Evolutionary conservation across 1,140 invertebrate genomes (phyloP).

Genomic region (Nilaparvata lugens): DNA sequence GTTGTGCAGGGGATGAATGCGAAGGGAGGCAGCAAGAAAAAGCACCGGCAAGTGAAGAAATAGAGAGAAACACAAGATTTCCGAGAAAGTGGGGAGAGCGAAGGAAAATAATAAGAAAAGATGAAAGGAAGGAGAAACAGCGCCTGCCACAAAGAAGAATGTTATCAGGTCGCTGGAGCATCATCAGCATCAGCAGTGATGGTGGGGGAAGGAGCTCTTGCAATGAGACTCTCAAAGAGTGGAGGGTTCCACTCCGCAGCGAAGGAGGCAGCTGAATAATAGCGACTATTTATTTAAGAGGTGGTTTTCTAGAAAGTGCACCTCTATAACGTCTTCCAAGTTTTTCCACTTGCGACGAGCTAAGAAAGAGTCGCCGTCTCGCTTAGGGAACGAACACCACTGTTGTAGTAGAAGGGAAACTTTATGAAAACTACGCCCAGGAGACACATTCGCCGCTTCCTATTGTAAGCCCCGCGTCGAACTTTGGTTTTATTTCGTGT

Average conservation of each 20-base stretch:
- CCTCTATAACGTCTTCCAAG: conserved; percentile 19
- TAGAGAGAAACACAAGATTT: too few relatives aligned
- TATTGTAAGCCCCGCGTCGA: background rate
- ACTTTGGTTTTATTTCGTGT: conserved; percentile 5
- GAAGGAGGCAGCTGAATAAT: conserved; percentile 17
- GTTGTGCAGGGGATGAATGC: too few relatives aligned
- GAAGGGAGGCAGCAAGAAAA: too few relatives aligned
- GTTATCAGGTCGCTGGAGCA: background rate
- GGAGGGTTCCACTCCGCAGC: too few relatives aligned
- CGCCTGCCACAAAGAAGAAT: background rate
- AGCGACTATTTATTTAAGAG: conserved; percentile 23
- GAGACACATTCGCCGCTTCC: conserved; percentile 3
- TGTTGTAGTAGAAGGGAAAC: conserved; percentile 7
- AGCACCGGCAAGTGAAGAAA: too few relatives aligned
- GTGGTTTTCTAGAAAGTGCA: conserved; percentile 22
- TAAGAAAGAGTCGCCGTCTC: conserved; percentile 1
- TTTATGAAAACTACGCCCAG: conserved; percentile 3
- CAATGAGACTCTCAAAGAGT: too few relatives aligned
- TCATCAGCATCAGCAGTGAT: background rate
- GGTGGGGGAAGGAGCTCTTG: background rate
- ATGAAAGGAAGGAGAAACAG: too few relatives aligned
- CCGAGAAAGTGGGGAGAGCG: too few relatives aligned
- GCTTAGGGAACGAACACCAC: background rate
- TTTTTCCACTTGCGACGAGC: conserved; percentile 17
- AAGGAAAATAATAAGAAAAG: too few relatives aligned